Conservation (phyloP, 1,140 invertebrate species). For the Phthorimaea operculella region DNA sequence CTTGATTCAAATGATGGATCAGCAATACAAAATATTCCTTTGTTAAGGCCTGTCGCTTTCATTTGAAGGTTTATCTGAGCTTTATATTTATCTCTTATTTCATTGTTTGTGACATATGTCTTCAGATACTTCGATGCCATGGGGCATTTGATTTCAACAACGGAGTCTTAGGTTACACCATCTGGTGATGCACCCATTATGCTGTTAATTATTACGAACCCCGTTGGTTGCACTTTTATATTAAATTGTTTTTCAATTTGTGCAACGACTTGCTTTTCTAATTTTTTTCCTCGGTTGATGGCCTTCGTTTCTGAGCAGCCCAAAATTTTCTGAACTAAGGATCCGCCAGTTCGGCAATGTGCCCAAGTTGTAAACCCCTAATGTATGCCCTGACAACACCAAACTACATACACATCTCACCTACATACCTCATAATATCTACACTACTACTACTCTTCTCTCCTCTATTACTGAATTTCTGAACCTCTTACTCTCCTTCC, state of each 20-base stretch:
- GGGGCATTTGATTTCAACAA: constrained; percentile 43
- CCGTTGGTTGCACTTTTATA: not conserved
- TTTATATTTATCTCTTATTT: constrained; percentile 24
- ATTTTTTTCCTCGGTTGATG: constrained; percentile 33
- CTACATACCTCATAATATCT: too few species aligned
- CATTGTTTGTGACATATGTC: constrained; percentile 18
- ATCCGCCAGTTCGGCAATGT: constrained; percentile 38
- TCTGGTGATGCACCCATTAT: constrained; percentile 33
- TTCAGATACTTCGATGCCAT: too few species aligned
- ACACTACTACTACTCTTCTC: too few species aligned
- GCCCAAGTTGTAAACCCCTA: too few species aligned
- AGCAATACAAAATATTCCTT: constrained; percentile 22
- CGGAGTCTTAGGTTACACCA: constrained; percentile 27
- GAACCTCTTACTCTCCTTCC: too few species aligned
- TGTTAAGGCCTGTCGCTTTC: constrained; percentile 19
- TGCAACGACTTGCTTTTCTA: constrained; percentile 27
- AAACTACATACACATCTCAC: too few species aligned
- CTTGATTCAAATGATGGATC: constrained; percentile 23
- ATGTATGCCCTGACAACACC: too few species aligned
- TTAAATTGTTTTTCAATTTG: not conserved
- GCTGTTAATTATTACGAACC: not conserved
- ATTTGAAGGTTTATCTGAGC: constrained; percentile 43
- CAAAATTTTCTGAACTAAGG: constrained; percentile 34
- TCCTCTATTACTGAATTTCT: too few species aligned
- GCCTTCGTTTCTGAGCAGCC: constrained; percentile 30